Base-by-base conservation (phyloP, 2,888 invertebrate species). In the Lasioglossum malachurum region DNA sequence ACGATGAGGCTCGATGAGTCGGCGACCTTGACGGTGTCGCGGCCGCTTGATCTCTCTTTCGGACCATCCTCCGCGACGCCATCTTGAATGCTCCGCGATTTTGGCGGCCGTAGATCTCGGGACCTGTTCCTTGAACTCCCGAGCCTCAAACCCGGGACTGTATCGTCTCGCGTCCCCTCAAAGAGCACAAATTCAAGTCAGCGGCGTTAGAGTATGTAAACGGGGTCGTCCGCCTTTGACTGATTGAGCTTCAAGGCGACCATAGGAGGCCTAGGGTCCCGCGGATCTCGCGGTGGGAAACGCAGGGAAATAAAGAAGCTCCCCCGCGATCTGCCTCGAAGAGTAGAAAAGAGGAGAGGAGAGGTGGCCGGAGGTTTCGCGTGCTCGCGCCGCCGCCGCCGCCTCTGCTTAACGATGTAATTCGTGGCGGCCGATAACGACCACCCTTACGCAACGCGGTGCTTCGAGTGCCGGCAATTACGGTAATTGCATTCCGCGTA, bases 381-480 rank as follows among this genome's bases (percentile, higher is more conserved):
- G 69, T 44, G 67, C 46, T 46, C 76, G 49, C 77, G 49, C 46
- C 35, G 69, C 35, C 19, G 69, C 16, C 8, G 73, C 82, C 19
- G 69, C 16, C 8, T 67, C 82, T 85, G 82, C 64, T 91, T 91
- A 89, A 92, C 92, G 89, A 91, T 87, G 90, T 93, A 90, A 93
- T 89, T 92, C 92, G 88, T 84, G 89, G 90, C 91, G 89, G 86
- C 88, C 92, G 93, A 94, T 94, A 93, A 94, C 93, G 90, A 91
- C 89, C 89, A 89, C 86, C 91, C 92, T 94, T 93, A 93, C 93
- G 93, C 92, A 94, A 94, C 53, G 53, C 86, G 85, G 46, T 74
- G 73, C 89, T 87, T 89, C 86, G 86, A 90, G 87, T 88, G 88
- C 88, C 88, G 89, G 90, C 91, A 92, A 92, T 93, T 92, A 91